Conservation (phyloP, 2,888 invertebrate genomes). For the Gortyna flavago region DNA sequence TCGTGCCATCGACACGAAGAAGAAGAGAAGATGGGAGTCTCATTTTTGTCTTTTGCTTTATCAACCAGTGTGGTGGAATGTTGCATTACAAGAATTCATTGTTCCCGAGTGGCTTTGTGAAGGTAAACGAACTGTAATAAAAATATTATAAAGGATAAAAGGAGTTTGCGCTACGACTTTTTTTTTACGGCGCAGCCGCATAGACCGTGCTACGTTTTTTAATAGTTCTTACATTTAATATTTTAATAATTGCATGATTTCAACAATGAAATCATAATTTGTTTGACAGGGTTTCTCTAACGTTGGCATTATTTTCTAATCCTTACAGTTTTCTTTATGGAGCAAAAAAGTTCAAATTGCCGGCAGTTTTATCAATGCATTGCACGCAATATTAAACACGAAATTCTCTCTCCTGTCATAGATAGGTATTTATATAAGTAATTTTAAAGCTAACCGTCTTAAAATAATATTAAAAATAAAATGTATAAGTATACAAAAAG, state of each 20-base stretch:
- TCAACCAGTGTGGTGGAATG: slow-evolving; percentile 16
- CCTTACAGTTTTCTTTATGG: background rate
- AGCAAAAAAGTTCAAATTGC: background rate
- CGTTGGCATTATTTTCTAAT: background rate
- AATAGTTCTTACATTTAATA: background rate
- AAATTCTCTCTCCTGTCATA: background rate
- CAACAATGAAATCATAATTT: background rate
- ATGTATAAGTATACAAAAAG: background rate
- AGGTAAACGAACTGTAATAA: slow-evolving; percentile 31
- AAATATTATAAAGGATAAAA: slow-evolving; percentile 7
- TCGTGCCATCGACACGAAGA: too few relatives aligned
- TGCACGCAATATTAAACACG: slow-evolving; percentile 4
- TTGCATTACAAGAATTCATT: slow-evolving; percentile 5
- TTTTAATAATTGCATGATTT: background rate
- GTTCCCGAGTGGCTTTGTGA: slow-evolving; percentile 13
- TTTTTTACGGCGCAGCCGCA: slow-evolving; percentile 14
- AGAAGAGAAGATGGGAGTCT: too few relatives aligned
- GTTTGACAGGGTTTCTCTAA: background rate
- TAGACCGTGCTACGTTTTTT: slow-evolving; percentile 10
- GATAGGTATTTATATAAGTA: background rate
- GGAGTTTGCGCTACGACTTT: background rate
- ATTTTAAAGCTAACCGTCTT: background rate
- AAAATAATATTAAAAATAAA: background rate
- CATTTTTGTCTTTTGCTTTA: slow-evolving; percentile 4
- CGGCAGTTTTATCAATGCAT: background rate